Percentiles rank a stretch among this genome's conserved stretches.
phyloP scores from a whole-genome alignment of 2,888 invertebrate genomes.

The Resseliella maxima region DNA sequence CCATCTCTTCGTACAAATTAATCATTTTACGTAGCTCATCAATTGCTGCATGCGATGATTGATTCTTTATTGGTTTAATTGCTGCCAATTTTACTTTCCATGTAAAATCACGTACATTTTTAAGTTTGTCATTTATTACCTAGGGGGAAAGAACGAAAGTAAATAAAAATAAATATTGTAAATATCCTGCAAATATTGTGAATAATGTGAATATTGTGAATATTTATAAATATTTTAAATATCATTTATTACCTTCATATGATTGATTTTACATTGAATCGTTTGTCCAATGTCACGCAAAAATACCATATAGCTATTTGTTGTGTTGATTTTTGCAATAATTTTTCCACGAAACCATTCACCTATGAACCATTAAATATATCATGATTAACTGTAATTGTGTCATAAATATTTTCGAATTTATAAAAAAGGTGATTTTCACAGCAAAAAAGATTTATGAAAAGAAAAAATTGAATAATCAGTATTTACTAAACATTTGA shows the following conservation, averaged over 20 bases:
- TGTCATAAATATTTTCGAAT: no score
- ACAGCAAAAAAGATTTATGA: no score
- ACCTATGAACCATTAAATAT: no score
- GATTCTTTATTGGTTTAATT: not conserved
- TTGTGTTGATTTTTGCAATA: not conserved
- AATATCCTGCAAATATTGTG: no score
- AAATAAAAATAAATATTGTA: no score
- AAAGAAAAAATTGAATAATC: no score
- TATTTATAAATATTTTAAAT: no score
- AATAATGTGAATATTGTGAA: no score
- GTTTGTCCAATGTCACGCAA: constrained; percentile 29
- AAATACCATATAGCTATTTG: not conserved
- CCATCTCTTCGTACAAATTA: not conserved
- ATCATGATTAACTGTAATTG: no score
- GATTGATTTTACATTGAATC: not conserved
- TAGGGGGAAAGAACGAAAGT: no score
- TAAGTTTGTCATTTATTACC: not conserved
- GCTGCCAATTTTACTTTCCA: not conserved
- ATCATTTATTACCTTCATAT: not conserved
- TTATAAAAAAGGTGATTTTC: no score
- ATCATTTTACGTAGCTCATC: not conserved
- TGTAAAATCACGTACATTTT: not conserved
- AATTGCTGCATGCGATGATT: not conserved
- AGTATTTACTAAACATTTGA: no score
- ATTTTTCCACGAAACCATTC: constrained; percentile 34